Base-by-base conservation (phyloP, 1,140 invertebrate genomes). In the Metaphire vulgaris region DNA sequence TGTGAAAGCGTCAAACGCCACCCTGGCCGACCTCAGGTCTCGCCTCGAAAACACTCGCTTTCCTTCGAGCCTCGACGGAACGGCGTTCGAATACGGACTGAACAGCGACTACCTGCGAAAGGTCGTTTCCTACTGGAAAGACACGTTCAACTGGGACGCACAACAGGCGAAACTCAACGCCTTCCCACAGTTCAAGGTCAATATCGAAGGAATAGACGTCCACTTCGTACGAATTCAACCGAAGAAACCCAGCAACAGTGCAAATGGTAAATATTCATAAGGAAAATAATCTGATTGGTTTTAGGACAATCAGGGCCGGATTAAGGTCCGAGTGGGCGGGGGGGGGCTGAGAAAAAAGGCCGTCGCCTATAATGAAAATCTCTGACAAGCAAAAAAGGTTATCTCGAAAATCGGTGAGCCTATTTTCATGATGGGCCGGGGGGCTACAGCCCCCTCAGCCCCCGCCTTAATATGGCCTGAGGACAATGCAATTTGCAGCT, bases 131-230 rank as follows among this genome's bases (percentile, higher is more conserved):
- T 91, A 92, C 83, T 92, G 92, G 93, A 82, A 85, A 1, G 80
- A 89, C n/a, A 86, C 90, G 28, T 95, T 93, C 83, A 86, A 93
- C 79, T 95, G 93, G 89, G 81, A 87, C 85, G 78, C 90, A 79
- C 88, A 91, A 66, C 90, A 92, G 81, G 83, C 84, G 16, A 87
- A 84, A 33, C 81, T 95, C 2, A 95, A 94, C 81, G 83, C 86
- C 75, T 91, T 90, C 77, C 88, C 91, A 0, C 92, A 93, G 78
- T 94, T 89, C 83, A 91, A 83, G 65, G 89, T 88, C n/a, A 81
- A 84, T 66, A 88, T 89, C 80, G 91, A 85, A 86, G 92, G 92
- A 2, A 85, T 95, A 1, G 88, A 92, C 76, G 89, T 94, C 69
- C 92, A 94, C 83, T 85, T 84, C 79, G 65, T 82, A 6, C 81